phyloP scores from a whole-genome alignment of 2,797 vertebrate genomes.

The Lacerta bilineata region DNA sequence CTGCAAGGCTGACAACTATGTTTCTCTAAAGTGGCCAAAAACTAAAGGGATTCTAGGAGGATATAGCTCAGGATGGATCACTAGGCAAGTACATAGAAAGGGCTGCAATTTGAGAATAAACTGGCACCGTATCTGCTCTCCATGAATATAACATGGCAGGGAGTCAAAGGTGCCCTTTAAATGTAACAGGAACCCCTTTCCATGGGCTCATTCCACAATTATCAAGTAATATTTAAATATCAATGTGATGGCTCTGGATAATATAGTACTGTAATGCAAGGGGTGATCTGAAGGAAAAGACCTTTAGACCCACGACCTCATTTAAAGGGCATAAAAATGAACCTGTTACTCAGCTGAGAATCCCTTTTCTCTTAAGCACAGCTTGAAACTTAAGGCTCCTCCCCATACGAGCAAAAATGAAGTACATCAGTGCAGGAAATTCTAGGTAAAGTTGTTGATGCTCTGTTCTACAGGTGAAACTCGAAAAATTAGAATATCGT shows the following conservation, averaged over 20 bases:
- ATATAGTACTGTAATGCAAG: background rate
- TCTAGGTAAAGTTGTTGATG: background rate
- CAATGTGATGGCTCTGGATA: background rate
- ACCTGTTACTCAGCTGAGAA: background rate
- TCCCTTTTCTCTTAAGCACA: background rate
- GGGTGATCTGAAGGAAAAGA: background rate
- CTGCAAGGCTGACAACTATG: background rate
- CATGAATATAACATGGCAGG: background rate
- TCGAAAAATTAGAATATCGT: no score
- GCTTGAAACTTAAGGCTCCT: background rate
- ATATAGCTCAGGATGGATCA: background rate
- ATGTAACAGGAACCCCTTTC: background rate
- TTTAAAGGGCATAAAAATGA: background rate
- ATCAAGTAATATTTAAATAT: background rate
- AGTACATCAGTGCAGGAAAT: background rate
- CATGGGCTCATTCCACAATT: background rate
- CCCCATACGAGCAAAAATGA: background rate
- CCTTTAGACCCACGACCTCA: background rate
- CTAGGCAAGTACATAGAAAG: background rate
- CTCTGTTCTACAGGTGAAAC: no score
- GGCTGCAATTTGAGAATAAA: background rate
- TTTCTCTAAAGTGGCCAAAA: background rate
- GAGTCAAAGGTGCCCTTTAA: background rate
- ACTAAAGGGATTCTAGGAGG: background rate
- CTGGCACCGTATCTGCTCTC: background rate